Conservation (phyloP, 2,888 invertebrate genomes). For the Ectropis crepuscularia region DNA sequence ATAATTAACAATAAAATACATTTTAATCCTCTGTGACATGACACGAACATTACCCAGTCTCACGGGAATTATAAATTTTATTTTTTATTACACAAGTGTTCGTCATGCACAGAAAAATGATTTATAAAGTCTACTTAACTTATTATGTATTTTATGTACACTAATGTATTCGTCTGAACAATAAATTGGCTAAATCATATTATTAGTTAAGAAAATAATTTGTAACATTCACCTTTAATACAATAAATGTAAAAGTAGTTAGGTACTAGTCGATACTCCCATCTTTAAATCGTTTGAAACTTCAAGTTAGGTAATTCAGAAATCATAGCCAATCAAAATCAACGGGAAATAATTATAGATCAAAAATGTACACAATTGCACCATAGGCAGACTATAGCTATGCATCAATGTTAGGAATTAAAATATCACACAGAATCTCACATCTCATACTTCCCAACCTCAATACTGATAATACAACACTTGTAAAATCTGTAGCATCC, state of each 20-base stretch:
- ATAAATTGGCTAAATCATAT: slow-evolving; percentile 68
- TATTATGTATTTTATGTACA: slow-evolving; percentile 68
- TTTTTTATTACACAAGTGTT: slow-evolving; percentile 48
- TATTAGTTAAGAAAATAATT: slow-evolving; percentile 60
- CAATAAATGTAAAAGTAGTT: slow-evolving; percentile 53
- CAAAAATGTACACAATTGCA: slow-evolving; percentile 52
- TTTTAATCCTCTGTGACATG: slow-evolving; percentile 51
- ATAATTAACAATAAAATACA: slow-evolving; percentile 56
- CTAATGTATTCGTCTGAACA: slow-evolving; percentile 60
- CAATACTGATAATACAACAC: slow-evolving; percentile 23
- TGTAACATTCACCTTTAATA: slow-evolving; percentile 71
- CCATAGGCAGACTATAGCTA: slow-evolving; percentile 22
- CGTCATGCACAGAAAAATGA: slow-evolving; percentile 57
- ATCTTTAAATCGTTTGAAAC: slow-evolving; percentile 33
- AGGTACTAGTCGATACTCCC: slow-evolving; percentile 44
- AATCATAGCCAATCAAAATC: slow-evolving; percentile 50
- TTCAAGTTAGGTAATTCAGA: slow-evolving; percentile 42
- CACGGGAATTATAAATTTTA: slow-evolving; percentile 48
- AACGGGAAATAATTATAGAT: slow-evolving; percentile 41
- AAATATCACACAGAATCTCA: slow-evolving; percentile 22
- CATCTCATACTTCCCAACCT: slow-evolving; percentile 15
- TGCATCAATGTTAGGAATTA: slow-evolving; percentile 14
- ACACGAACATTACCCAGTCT: slow-evolving; percentile 43
- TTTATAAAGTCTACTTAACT: slow-evolving; percentile 70
- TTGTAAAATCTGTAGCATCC: slow-evolving; percentile 24